Conservation (phyloP, 2,113 vertebrate species). For the Calidris pugnax region DNA sequence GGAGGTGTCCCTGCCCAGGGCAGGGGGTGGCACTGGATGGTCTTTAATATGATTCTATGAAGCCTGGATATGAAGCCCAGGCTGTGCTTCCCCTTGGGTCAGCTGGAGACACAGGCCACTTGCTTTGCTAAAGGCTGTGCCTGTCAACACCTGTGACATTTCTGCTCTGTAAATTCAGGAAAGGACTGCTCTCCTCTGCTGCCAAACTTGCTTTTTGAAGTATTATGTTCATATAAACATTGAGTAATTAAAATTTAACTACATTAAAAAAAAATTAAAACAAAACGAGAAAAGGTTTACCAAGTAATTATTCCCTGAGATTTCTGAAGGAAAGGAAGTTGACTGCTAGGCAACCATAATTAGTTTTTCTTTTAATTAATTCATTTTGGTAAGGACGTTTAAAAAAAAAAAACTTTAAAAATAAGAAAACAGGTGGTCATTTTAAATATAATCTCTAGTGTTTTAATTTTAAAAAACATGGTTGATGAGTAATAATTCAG, state of each 20-base stretch:
- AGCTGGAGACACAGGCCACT: fast-evolving
- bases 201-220: not conserved
- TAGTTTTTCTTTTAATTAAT: not conserved
- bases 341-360: not conserved
- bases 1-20: not conserved
- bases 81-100: not conserved
- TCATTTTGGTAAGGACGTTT: not conserved
- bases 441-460: not conserved
- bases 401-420: not conserved
- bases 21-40: not conserved
- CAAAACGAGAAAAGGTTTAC: not conserved
- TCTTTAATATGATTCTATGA: not conserved
- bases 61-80: fast-evolving
- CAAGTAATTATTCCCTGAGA: not conserved
- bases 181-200: not conserved
- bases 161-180: not conserved
- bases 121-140: not conserved
- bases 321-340: not conserved
- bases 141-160: not conserved
- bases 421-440: not conserved
- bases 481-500: not conserved
- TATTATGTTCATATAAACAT: not conserved
- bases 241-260: not conserved
- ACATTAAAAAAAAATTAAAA: not conserved
- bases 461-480: not conserved